Evolutionary conservation across 2,888 invertebrate genomes (phyloP).

Genomic region (Lepidochitona cinerea): DNA sequence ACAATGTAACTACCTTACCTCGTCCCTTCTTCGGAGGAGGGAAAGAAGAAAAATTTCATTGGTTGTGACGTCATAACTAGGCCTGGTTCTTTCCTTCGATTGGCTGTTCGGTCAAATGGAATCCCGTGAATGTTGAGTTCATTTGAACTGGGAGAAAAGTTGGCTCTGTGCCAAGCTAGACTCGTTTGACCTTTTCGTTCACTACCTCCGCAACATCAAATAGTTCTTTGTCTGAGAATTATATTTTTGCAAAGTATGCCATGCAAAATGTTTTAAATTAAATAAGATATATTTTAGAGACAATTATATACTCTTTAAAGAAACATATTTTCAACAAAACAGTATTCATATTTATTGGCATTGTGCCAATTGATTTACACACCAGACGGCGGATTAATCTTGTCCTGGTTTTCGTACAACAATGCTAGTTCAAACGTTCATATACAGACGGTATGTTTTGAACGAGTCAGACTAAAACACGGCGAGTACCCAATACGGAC

Average conservation of each 20-base stretch:
- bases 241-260: neutral
- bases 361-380: neutral
- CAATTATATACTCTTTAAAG: neutral
- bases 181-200: neutral
- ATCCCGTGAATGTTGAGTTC: constrained; percentile 40
- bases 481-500: neutral
- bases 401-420: neutral
- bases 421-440: constrained; percentile 6
- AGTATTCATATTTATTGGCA: neutral
- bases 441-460: neutral
- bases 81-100: constrained; percentile 21
- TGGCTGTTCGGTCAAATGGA: constrained; percentile 37
- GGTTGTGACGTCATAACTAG: neutral
- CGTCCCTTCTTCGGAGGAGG: neutral
- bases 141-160: neutral
- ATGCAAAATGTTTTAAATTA: too few relatives aligned
- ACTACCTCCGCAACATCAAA: neutral
- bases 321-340: neutral
- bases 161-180: neutral
- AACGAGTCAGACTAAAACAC: neutral
- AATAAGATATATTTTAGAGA: neutral
- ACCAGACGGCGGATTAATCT: constrained; percentile 2
- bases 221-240: neutral
- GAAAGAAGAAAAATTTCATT: neutral
- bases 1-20: neutral